phyloP scores from a whole-genome alignment of 2,113 vertebrate genomes.

The Vimba vimba region DNA sequence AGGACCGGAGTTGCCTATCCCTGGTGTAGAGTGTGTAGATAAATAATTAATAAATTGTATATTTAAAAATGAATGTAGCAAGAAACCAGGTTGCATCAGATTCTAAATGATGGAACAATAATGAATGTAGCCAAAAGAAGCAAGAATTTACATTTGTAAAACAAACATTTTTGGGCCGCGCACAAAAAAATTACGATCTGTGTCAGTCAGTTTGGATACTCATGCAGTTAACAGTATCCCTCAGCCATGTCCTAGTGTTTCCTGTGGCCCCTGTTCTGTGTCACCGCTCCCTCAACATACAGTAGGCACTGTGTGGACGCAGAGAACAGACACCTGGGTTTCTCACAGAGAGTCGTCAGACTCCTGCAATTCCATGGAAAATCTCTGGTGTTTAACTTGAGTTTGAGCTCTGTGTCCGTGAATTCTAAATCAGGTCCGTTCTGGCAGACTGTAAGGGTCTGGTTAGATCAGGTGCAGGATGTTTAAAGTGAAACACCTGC shows the following conservation, averaged over 20 bases:
- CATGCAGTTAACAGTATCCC: neutral
- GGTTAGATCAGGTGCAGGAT: slow-evolving; percentile 39
- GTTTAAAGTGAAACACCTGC: slow-evolving; percentile 40
- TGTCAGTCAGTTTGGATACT: slow-evolving; percentile 15
- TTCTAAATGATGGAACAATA: neutral
- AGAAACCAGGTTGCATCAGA: neutral
- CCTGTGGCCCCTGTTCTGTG: slow-evolving; percentile 22
- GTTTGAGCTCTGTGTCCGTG: slow-evolving; percentile 27
- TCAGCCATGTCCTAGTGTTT: slow-evolving; percentile 20
- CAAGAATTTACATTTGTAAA: neutral
- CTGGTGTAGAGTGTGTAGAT: too few relatives aligned
- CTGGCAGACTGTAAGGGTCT: slow-evolving; percentile 27
- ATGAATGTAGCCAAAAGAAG: neutral
- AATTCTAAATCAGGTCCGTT: slow-evolving; percentile 39
- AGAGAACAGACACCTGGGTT: slow-evolving; percentile 52
- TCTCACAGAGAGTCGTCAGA: slow-evolving; percentile 17
- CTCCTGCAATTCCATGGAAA: slow-evolving; percentile 33
- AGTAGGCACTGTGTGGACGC: slow-evolving; percentile 18
- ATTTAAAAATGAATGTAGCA: neutral
- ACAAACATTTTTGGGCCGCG: neutral
- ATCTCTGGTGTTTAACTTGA: slow-evolving; percentile 13
- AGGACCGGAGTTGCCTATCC: too few relatives aligned
- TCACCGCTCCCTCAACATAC: slow-evolving; percentile 4
- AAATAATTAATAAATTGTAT: neutral
- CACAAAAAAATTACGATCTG: neutral